These are phyloP conservation scores for Eulemur coronatus DNA, from an alignment of 2,797 vertebrate genomes.

Conservation along the genomic window DNA sequence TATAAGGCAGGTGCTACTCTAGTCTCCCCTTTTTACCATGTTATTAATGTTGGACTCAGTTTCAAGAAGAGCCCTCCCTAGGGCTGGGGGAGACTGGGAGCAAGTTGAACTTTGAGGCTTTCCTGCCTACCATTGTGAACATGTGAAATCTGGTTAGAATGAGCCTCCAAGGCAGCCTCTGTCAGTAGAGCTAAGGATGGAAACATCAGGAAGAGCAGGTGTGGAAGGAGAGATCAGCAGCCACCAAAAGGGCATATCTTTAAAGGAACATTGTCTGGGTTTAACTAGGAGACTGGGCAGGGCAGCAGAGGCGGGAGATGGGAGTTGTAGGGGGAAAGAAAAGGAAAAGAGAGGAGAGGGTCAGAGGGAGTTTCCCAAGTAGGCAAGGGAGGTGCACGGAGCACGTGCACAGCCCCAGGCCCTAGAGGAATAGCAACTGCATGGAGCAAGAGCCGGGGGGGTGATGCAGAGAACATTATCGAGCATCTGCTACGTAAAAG, in stretches of 20 bases:
- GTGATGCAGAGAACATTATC: background rate
- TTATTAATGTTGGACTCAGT: slow-evolving; percentile 63
- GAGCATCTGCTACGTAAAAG: background rate
- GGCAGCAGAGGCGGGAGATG: background rate
- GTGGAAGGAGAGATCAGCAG: background rate
- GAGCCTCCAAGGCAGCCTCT: background rate
- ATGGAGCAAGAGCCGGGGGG: background rate
- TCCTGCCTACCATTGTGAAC: background rate
- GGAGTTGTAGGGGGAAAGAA: background rate
- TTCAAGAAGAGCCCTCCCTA: slow-evolving; percentile 38
- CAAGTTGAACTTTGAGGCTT: slow-evolving; percentile 23
- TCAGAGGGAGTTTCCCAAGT: background rate
- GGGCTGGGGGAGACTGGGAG: background rate
- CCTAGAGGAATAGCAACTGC: background rate
- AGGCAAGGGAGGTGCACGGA: background rate
- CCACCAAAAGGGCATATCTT: background rate
- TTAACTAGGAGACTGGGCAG: background rate
- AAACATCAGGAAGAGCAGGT: slow-evolving; percentile 5
- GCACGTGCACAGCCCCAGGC: background rate
- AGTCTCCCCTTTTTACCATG: background rate
- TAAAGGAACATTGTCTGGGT: background rate
- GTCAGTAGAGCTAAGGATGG: background rate
- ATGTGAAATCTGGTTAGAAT: slow-evolving; percentile 47
- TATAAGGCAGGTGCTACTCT: slow-evolving; percentile 63
- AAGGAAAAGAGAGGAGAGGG: background rate